A percentile compares a stretch with the other conserved stretches of the same genome.
These are phyloP conservation scores for Mastomys coucha DNA, from an alignment of 2,113 vertebrate species.

Conservation along the genomic window DNA sequence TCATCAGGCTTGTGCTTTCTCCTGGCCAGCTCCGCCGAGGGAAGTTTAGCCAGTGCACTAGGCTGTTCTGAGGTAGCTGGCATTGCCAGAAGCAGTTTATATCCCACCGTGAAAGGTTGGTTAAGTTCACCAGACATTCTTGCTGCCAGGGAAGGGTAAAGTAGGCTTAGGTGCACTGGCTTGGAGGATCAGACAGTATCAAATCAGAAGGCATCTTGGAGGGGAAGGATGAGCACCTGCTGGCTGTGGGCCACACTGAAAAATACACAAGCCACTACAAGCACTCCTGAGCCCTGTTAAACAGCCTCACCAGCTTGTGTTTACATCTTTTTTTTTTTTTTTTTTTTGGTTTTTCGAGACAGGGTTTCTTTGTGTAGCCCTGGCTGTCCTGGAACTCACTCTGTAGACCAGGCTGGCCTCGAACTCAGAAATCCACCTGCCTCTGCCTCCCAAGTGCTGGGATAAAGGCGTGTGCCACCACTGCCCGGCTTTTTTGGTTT, in stretches of 20 bases:
- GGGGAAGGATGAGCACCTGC: background rate
- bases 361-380: too few species aligned
- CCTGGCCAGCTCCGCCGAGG: background rate
- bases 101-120: background rate
- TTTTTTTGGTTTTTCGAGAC: too few species aligned
- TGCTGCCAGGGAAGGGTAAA: background rate
- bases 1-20: background rate
- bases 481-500: too few species aligned
- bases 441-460: too few species aligned
- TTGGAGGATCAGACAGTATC: conserved; percentile 29
- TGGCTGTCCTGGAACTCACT: too few species aligned
- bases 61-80: background rate
- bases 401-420: too few species aligned
- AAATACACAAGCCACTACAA: background rate
- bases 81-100: background rate
- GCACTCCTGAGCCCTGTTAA: background rate
- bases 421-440: too few species aligned
- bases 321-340: too few species aligned
- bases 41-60: background rate
- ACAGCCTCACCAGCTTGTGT: background rate
- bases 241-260: background rate
- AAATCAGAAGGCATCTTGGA: background rate
- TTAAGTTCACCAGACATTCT: background rate
- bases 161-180: background rate
- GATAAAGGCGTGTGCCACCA: too few species aligned